phyloP scores from a whole-genome alignment of 1,140 invertebrate species.

The Psix sp. region DNA sequence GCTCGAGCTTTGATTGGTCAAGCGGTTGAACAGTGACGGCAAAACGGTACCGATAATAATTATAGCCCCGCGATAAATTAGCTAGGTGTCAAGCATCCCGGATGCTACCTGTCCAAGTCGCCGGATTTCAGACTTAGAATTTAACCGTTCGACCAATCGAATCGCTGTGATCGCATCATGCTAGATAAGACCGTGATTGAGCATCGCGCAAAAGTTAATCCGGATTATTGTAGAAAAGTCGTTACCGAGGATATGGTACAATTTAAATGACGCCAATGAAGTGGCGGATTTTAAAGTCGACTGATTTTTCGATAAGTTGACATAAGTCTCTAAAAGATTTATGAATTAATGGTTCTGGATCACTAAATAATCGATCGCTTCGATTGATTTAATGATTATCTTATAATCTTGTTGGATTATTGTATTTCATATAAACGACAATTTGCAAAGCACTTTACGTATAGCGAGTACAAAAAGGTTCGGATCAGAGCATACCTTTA shows the following conservation, averaged over 20 bases:
- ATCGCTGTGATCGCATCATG: conserved; percentile 42
- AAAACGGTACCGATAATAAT: conserved; percentile 65
- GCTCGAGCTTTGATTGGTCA: conserved; percentile 61
- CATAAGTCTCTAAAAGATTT: not conserved
- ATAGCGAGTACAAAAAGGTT: too few relatives aligned
- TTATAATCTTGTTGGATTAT: too few relatives aligned
- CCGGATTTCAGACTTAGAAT: conserved; percentile 42
- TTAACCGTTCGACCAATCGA: conserved; percentile 65
- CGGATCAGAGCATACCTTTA: too few relatives aligned
- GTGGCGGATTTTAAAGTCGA: conserved; percentile 3
- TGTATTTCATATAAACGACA: too few relatives aligned
- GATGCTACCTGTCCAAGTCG: conserved; percentile 69
- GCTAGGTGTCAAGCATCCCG: conserved; percentile 66
- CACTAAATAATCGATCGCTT: too few relatives aligned
- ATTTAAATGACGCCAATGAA: conserved; percentile 23
- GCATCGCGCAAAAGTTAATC: conserved; percentile 45
- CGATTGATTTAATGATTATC: too few relatives aligned
- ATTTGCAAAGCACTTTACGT: too few relatives aligned
- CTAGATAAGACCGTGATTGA: conserved; percentile 35
- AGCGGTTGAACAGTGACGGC: conserved; percentile 34
- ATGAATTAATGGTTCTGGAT: too few relatives aligned
- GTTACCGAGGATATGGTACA: conserved; percentile 4
- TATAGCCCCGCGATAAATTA: conserved; percentile 70
- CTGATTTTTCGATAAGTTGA: conserved; percentile 17
- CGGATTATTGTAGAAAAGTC: conserved; percentile 34